Base-by-base conservation (phyloP, 2,797 vertebrate species). In the Alca torda region DNA sequence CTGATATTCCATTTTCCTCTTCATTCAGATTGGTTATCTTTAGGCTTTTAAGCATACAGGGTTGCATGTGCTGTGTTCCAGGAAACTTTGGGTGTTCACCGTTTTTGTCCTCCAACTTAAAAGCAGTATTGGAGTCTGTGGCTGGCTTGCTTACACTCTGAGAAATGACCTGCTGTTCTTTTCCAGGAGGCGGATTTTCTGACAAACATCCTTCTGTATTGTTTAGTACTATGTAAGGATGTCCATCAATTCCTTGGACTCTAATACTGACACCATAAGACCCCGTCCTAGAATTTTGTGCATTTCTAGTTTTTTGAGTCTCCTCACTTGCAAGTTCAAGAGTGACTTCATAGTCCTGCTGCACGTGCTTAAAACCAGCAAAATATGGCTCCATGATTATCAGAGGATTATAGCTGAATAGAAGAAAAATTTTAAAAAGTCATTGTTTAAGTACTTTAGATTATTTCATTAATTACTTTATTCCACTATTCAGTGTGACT, bases 161-260 rank as follows among this genome's bases (percentile, higher is more conserved):
- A 72, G 98, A 46, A 48, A 96, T 89, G 26, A 94, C 93, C 3
- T 96, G 81, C 46, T 96, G 93, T 8, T 97, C 96, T 9, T 96
- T 95, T 94, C 96, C 98, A 68, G 94, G 79, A 87, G 94, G 20
- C 7, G 76, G 35, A 59, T 96, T 97, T 87, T 95, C 94, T 48
- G 97, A 75, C 37, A 97, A 92, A 65, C 95, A 98, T 25, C 97
- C 97, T 77, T 99, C 99, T 6, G 99, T 98, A 93, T 99, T 99
- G 97, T 99, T 99, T 82, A 99, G 98, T 61, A 99, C 99, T 15
- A 99, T 99, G 70, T 99, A 99, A 5, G 99, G 99, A 95, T 99
- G 99, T 48, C 99, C 99, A 72, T 99, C 99, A 9, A 99, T 99
- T n/a, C 99, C 99, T 97, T 99, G 99, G 39, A 99, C 99, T 75